These are phyloP conservation scores for Agrypnia vestita DNA, from an alignment of 1,140 invertebrate species.

Conservation along the genomic window DNA sequence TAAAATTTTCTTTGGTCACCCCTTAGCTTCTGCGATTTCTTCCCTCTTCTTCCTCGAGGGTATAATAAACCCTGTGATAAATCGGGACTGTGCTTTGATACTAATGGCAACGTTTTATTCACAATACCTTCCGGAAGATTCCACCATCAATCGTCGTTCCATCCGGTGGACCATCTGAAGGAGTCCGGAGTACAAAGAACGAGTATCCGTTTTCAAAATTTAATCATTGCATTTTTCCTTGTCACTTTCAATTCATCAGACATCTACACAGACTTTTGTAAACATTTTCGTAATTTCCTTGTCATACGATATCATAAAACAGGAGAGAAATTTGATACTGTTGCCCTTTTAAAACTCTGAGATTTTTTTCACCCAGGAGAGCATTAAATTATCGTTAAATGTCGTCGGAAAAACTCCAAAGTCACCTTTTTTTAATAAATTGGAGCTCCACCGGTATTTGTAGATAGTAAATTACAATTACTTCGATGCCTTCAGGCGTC, in stretches of 20 bases:
- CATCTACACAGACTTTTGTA: no score
- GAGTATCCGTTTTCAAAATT: constrained; percentile 8
- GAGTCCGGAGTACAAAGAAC: neutral
- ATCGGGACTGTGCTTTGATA: constrained; percentile 33
- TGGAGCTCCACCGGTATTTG: no score
- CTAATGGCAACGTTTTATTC: constrained; percentile 55
- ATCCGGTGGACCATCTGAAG: constrained; percentile 50
- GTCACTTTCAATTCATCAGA: neutral
- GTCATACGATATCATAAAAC: no score
- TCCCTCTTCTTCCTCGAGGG: neutral
- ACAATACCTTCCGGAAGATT: constrained; percentile 45
- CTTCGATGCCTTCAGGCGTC: no score
- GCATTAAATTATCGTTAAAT: no score
- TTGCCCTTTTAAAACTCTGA: no score
- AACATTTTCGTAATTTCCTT: no score
- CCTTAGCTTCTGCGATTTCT: neutral
- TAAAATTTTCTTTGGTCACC: neutral
- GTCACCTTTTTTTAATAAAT: no score
- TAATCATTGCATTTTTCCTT: constrained; percentile 10
- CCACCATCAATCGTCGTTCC: constrained; percentile 25
- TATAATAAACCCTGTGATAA: constrained; percentile 49
- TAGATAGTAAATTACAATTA: no score
- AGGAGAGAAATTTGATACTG: no score
- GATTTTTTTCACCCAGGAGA: no score
- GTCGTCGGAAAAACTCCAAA: no score